phyloP scores from a whole-genome alignment of 2,797 vertebrate species.

The Lepilemur ruficaudatus region DNA sequence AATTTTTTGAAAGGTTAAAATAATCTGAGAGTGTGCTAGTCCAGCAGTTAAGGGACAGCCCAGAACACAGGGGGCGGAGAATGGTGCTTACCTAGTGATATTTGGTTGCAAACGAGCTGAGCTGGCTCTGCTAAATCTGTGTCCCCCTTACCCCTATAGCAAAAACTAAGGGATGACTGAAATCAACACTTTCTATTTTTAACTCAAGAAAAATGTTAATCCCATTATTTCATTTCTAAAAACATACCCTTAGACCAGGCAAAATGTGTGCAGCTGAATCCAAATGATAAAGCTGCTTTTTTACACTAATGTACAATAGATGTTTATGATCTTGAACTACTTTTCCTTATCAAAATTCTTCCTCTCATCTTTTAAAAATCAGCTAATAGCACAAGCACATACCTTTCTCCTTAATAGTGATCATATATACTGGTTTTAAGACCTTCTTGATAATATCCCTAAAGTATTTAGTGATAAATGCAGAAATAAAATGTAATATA shows the following conservation, averaged over 20 bases:
- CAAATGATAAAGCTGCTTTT: neutral
- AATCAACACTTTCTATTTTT: conserved; percentile 63
- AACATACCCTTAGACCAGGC: neutral
- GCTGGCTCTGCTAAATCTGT: neutral
- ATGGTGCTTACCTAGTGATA: conserved; percentile 45
- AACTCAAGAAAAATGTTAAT: conserved; percentile 48
- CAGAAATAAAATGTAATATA: neutral
- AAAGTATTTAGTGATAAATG: neutral
- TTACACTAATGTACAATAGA: neutral
- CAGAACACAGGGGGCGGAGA: conserved; percentile 13
- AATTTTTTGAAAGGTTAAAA: conserved; percentile 14
- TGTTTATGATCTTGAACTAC: neutral
- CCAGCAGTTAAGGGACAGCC: conserved; percentile 69
- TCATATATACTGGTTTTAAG: neutral
- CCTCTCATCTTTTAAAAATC: neutral
- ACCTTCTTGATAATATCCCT: neutral
- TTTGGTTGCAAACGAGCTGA: conserved; percentile 26
- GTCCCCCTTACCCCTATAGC: neutral
- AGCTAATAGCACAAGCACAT: neutral
- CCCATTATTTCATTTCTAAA: conserved; percentile 34
- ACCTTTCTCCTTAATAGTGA: neutral
- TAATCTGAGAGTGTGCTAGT: neutral
- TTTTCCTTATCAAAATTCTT: neutral
- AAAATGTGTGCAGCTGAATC: neutral
- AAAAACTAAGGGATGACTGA: neutral